Conservation (phyloP, 2,888 invertebrate species). For the Allacma fusca region DNA sequence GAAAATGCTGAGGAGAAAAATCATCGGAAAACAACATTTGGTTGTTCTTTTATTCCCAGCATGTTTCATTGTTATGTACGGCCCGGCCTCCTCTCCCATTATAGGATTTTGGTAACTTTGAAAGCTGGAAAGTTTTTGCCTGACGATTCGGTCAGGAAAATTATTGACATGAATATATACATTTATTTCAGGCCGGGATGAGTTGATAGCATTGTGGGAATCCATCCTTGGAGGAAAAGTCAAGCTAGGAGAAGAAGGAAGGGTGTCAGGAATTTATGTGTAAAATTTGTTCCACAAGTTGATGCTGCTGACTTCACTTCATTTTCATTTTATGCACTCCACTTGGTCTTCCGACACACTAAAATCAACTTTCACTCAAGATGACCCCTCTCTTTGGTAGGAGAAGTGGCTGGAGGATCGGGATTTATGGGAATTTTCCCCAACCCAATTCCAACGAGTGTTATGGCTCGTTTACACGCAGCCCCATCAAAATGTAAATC, state of each 20-base stretch:
- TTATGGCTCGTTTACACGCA: slow-evolving; percentile 27
- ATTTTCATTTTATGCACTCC: slow-evolving; percentile 54
- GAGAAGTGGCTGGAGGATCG: not conserved
- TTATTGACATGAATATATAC: too few species aligned
- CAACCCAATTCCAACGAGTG: slow-evolving; percentile 25
- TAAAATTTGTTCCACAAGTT: slow-evolving; percentile 22
- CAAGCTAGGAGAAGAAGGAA: not conserved
- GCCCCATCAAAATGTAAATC: slow-evolving; percentile 25
- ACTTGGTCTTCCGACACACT: slow-evolving; percentile 40
- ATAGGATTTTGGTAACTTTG: too few species aligned
- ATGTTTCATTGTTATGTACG: not conserved
- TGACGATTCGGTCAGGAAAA: too few species aligned
- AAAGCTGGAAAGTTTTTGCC: too few species aligned
- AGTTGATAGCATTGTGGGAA: too few species aligned
- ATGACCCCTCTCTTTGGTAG: slow-evolving; percentile 18
- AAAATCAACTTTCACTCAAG: slow-evolving; percentile 36
- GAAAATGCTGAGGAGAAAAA: too few species aligned
- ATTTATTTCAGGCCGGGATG: too few species aligned
- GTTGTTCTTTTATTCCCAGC: slow-evolving; percentile 9
- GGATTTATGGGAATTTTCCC: slow-evolving; percentile 38
- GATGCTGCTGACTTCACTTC: slow-evolving; percentile 43
- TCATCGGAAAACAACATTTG: not conserved
- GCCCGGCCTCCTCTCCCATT: not conserved
- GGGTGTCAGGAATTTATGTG: slow-evolving; percentile 13
- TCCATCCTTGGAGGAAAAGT: too few species aligned